Evolutionary conservation across 2,113 vertebrate species (phyloP), one percentile per base, ranked within the genome.

Genomic region (Heloderma charlesbogerti): DNA sequence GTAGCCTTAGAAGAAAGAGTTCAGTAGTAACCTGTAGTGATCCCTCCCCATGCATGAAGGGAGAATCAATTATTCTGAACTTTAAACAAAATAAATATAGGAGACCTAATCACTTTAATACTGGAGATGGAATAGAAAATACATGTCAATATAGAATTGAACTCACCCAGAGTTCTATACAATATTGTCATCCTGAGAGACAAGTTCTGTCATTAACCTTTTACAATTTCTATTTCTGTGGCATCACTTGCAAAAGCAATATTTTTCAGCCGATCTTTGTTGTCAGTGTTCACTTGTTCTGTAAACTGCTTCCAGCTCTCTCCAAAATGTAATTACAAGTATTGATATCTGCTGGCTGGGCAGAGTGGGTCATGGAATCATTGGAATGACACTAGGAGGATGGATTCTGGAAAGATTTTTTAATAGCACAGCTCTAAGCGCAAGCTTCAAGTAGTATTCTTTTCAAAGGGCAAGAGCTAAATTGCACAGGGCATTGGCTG

Each of bases 71-170:
- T 81, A 54, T 25, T 0, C 0, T 37, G 78, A 29, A 66, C 66
- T 71, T 93, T 31, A 81, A 27, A 91, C 67, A 63, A 63, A 63
- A 63, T 20, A 20, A 63, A 6, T 89, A 90, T 15, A 87, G 74
- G 77, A 63, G 27, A 87, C 91, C 81, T 60, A 40, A 60, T 89
- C 87, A 89, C 0, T 0, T 83, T 84, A 89, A 29, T 90, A 89
- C 80, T 94, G 43, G 81, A 90, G 60, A 78, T 84, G 93, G 69
- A 63, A 77, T 90, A 54, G 45, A 77, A 71, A 92, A n/a, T 2
- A 34, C 67, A 90, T 85, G 2, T 91, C 57, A 91, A 2, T 27
- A 66, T 84, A 66, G 18, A 75, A 89, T 9, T 54, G 31, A 43
- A 72, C 4, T 12, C 60, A 74, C 12, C 15, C 1, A 48, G 7